phyloP scores from a whole-genome alignment of 2,113 vertebrate species.

The Sylvietta virens region DNA sequence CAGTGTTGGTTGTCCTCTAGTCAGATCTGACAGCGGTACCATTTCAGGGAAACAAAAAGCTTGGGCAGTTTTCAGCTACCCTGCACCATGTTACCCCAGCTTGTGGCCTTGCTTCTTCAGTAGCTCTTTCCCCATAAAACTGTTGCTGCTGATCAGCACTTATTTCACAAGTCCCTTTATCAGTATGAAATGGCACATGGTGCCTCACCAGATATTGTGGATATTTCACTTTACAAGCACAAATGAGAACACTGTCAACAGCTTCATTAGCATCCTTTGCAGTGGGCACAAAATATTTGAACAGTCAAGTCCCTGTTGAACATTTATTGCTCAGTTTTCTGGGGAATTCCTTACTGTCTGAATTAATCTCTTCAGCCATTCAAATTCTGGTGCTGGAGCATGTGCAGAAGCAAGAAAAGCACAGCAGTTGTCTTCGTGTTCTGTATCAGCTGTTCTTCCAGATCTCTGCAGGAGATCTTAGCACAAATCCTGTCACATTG shows the following conservation, averaged over 20 bases:
- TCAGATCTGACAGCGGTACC: neutral
- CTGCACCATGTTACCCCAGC: neutral
- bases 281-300: neutral
- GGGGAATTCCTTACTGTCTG: neutral
- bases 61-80: neutral
- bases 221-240: neutral
- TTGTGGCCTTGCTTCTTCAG: neutral
- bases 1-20: neutral
- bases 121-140: neutral
- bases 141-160: neutral
- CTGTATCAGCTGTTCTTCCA: neutral
- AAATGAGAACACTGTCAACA: neutral
- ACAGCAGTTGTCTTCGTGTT: neutral
- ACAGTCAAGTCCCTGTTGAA: neutral
- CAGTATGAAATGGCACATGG: neutral
- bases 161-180: neutral
- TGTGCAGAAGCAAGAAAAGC: constrained; percentile 5
- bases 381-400: neutral
- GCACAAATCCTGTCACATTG: neutral
- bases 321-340: neutral
- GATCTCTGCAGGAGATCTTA: neutral
- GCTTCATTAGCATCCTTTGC: neutral
- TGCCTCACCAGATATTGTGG: neutral
- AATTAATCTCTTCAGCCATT: constrained; percentile 1
- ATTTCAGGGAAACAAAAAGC: neutral